Base-by-base conservation (phyloP, 2,888 invertebrate species). In the Cybosia mesomella region DNA sequence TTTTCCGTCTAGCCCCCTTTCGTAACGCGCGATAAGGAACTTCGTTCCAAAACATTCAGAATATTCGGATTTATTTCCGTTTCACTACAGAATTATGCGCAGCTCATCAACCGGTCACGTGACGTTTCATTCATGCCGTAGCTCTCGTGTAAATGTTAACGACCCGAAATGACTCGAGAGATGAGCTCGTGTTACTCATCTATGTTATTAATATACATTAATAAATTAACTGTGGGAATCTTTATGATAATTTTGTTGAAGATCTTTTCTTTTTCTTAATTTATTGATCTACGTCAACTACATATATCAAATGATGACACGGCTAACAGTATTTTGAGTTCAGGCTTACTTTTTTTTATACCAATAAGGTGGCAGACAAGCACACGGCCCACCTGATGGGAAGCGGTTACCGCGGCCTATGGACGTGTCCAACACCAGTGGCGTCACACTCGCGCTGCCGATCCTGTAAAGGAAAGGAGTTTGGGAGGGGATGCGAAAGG, bases 101-200 rank as follows among this genome's bases (percentile, higher is more conserved):
- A 66, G 54, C 58, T 57, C 70, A 64, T 71, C 66, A 11, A 64
- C 68, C 69, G 73, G 24, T 66, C 79, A 81, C 72, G 74, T 72
- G 74, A 60, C 21, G 39, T 59, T 63, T 69, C 81, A 79, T 79
- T 79, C 79, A 81, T 72, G 66, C 36, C 36, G 53, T 28, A 60
- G 53, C 53, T 61, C 68, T 66, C 69, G 67, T 39, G n/a, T 57
- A 49, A 69, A 81, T 74, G 81, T 81, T 71, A 79, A 71, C 66
- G 81, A 79, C 81, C 79, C 10, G 58, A 73, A 77, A 81, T 79
- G 66, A 62, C 59, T 67, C 63, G 57, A 74, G 57, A 74, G 82
- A 81, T 81, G 82, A 79, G 70, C 59, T 32, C 55, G 63, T 22
- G 64, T 70, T 76, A 81, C 80, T 80, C 82, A 81, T 80, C 82